phyloP scores from a whole-genome alignment of 2,113 vertebrate genomes.

The Prunella himalayana region DNA sequence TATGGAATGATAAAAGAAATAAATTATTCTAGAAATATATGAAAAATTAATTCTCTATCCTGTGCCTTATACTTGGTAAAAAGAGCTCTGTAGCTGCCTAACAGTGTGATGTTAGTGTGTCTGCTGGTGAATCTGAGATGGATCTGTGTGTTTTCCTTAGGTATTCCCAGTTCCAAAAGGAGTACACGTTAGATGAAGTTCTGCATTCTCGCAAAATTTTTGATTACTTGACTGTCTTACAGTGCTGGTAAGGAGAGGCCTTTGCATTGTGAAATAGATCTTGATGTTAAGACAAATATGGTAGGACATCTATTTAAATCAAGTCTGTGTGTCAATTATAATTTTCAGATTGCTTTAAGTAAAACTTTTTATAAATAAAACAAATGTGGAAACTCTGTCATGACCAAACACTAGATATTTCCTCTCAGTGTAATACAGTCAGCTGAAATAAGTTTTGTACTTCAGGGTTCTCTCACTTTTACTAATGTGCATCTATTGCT shows the following conservation, averaged over 20 bases:
- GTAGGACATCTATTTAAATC: not conserved
- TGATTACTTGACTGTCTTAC: constrained; percentile 89
- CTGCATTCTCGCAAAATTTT: constrained; percentile 82
- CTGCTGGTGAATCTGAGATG: not conserved
- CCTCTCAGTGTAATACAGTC: not conserved
- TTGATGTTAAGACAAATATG: constrained; percentile 1
- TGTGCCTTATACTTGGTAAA: not conserved
- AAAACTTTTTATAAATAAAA: not conserved
- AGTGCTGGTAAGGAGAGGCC: constrained; percentile 88
- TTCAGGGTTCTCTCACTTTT: not conserved
- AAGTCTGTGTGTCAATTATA: not conserved
- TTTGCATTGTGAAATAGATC: not conserved
- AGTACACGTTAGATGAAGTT: constrained; percentile 90
- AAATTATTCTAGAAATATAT: not conserved
- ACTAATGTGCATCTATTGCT: not conserved
- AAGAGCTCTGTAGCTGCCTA: not conserved
- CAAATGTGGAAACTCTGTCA: not conserved
- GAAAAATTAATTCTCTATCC: not conserved
- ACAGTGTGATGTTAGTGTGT: not conserved
- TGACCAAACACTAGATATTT: not conserved
- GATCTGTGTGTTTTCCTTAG: constrained; percentile 64
- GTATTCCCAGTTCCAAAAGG: constrained; percentile 90
- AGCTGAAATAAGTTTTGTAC: not conserved
- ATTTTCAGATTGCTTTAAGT: not conserved
- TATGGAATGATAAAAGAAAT: not conserved